Percentiles rank a stretch among this genome's conserved stretches.
phyloP scores from a whole-genome alignment of 2,113 vertebrate genomes.

The Bostrychus sinensis region DNA sequence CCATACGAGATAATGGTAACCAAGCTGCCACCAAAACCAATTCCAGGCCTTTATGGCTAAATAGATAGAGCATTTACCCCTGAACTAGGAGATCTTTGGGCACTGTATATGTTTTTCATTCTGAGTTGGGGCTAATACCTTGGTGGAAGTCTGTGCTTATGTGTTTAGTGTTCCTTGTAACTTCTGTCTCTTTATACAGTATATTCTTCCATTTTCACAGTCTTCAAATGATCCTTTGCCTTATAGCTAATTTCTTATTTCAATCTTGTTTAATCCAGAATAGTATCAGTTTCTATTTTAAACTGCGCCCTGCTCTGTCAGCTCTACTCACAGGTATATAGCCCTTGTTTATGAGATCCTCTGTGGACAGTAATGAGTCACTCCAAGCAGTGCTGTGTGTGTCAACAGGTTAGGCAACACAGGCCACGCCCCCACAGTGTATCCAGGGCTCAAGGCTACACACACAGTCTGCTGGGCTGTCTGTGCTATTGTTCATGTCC shows the following conservation, averaged over 20 bases:
- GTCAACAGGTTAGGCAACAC: slow-evolving; percentile 61
- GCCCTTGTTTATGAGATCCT: slow-evolving; percentile 5
- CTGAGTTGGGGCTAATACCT: too few relatives aligned
- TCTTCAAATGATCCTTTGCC: not conserved
- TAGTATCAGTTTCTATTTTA: slow-evolving; percentile 5
- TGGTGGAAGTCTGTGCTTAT: too few relatives aligned
- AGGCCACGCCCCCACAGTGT: slow-evolving; percentile 26
- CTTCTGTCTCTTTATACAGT: not conserved
- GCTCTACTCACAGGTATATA: not conserved
- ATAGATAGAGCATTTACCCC: too few relatives aligned
- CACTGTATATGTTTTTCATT: too few relatives aligned
- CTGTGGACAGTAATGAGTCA: slow-evolving; percentile 46
- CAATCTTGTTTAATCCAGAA: not conserved
- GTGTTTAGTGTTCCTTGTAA: too few relatives aligned
- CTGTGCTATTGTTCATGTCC: slow-evolving; percentile 62
- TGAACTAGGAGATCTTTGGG: too few relatives aligned
- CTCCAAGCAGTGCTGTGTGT: slow-evolving; percentile 51
- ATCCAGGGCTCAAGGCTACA: slow-evolving; percentile 41
- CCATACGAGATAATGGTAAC: too few relatives aligned
- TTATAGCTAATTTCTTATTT: not conserved
- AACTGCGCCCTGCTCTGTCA: not conserved
- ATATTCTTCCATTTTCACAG: not conserved
- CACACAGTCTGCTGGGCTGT: slow-evolving; percentile 44
- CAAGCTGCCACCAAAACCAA: too few relatives aligned
- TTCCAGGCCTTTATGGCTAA: too few relatives aligned